Percentiles rank a stretch among this genome's conserved stretches.
Conservation (phyloP, 1,140 invertebrate genomes). For the Cotesia chilonis region DNA sequence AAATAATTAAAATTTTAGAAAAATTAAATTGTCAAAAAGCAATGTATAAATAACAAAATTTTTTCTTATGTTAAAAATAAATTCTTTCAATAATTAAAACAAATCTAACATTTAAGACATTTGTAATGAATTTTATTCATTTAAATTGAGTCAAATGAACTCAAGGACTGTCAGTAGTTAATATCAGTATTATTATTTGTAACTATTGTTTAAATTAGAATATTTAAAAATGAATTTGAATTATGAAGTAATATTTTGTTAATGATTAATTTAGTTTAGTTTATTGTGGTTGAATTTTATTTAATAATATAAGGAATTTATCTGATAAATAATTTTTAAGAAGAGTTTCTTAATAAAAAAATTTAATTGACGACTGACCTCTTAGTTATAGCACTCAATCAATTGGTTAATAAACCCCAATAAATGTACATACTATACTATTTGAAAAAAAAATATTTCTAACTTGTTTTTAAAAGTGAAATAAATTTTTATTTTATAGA, state of each 20-base stretch:
- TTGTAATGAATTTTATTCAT: conserved; percentile 4
- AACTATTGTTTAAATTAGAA: conserved; percentile 7
- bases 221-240: too few relatives aligned
- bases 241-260: too few relatives aligned
- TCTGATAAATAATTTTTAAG: not conserved
- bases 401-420: conserved; percentile 55
- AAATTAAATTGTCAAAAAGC: too few relatives aligned
- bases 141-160: conserved; percentile 26
- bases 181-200: not conserved
- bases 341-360: not conserved
- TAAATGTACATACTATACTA: conserved; percentile 31
- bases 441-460: too few relatives aligned
- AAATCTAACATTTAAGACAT: conserved; percentile 1
- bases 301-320: not conserved
- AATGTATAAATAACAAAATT: too few relatives aligned
- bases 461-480: not conserved
- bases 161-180: conserved; percentile 13
- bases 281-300: not conserved
- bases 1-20: too few relatives aligned
- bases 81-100: not conserved
- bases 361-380: conserved; percentile 47
- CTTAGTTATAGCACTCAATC: conserved; percentile 47
- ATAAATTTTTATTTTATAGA: conserved; percentile 58
- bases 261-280: too few relatives aligned
- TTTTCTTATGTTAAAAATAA: too few relatives aligned